Evolutionary conservation across 1,140 invertebrate species (phyloP), one percentile per base, ranked within the genome.

Genomic region (Euborellia annulipes): DNA sequence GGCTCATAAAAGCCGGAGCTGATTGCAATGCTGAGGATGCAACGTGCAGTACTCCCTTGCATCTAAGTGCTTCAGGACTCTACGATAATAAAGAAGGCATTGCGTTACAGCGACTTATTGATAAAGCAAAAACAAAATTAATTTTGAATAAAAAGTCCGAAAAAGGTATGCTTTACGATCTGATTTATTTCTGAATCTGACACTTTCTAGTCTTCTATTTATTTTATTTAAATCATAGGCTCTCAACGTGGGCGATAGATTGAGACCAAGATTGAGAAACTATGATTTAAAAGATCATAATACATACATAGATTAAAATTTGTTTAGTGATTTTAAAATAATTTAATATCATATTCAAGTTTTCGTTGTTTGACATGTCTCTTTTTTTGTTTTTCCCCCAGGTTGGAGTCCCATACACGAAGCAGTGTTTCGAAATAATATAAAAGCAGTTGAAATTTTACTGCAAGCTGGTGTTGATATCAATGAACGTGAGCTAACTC

Each of bases 401-500:
- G 68, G 71, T 0, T 59, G 68, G 54, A 68, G 67, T 14, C 54
- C 71, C 2, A 47, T 76, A 6, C 66, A 70, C 48, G 54, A 70
- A 30, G 71, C 73, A 7, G 58, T 64, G 3, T 58, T 68, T 47
- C 61, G 61, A 47, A 69, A 67, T 2, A 68, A 67, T 6, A 53
- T 63, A 30, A 48, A 62, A 9, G 63, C 68, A 32, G 55, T 72
- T 9, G 54, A 63, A 30, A 55, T 65, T 20, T 54, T 76, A 1
- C 54, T 69, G 13, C 53, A 60, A 49, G 55, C 63, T n/a, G 65
- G 67, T 19, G 66, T 58, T 18, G 56, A 72, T 27, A 61, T 72
- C 1, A 69, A 72, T 52, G 54, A 59, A 14, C 53, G 56, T 0
- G 69, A 72, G 40, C 57, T 53, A 47, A 69, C 63, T 17, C 68